phyloP scores from a whole-genome alignment of 1,140 invertebrate genomes.

The Brachionus manjavacas region DNA sequence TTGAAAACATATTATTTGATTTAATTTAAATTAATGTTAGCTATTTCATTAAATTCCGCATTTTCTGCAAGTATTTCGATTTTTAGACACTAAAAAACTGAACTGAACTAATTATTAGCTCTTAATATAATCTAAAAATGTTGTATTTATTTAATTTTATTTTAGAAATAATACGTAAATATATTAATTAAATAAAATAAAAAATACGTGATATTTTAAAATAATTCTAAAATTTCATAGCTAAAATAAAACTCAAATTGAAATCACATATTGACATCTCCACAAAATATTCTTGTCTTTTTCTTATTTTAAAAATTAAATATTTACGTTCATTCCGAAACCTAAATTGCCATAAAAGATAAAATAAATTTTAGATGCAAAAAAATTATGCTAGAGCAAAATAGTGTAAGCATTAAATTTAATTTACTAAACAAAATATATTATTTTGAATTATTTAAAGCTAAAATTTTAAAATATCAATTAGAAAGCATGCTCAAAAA shows the following conservation, averaged over 20 bases:
- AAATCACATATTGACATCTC: not conserved
- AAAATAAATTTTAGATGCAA: not conserved
- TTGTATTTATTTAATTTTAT: too few relatives aligned
- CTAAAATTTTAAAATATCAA: not conserved
- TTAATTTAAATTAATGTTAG: too few relatives aligned
- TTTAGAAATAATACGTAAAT: too few relatives aligned
- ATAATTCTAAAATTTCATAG: too few relatives aligned
- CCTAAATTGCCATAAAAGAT: not conserved
- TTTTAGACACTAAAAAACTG: too few relatives aligned
- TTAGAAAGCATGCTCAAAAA: slow-evolving; percentile 29
- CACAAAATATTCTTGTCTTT: not conserved
- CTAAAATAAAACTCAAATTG: not conserved
- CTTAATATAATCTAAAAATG: too few relatives aligned
- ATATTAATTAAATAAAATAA: too few relatives aligned
- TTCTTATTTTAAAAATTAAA: not conserved
- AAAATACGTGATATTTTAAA: too few relatives aligned
- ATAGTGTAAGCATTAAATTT: not conserved
- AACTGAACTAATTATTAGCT: too few relatives aligned
- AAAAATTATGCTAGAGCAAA: slow-evolving; percentile 1
- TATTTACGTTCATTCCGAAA: not conserved
- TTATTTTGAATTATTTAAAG: not conserved
- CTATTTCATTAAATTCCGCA: too few relatives aligned
- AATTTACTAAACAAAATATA: not conserved
- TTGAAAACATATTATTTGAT: too few relatives aligned
- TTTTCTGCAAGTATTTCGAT: too few relatives aligned